Evolutionary conservation across 2,888 invertebrate species (phyloP).

Genomic region (Phragmatobia fuliginosa): DNA sequence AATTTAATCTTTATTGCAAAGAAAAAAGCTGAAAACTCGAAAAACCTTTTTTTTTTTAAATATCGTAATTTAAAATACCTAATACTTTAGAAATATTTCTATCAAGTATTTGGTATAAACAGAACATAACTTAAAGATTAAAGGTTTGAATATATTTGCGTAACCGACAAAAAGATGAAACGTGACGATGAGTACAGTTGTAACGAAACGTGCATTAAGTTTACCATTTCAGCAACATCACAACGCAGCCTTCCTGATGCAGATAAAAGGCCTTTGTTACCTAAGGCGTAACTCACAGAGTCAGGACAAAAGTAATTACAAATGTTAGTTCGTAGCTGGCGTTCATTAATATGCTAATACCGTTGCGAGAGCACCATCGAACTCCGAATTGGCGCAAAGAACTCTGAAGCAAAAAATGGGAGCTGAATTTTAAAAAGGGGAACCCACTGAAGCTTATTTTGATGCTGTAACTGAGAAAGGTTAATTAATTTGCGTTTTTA

Average conservation of each 20-base stretch:
- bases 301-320: slow-evolving; percentile 64
- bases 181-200: slow-evolving; percentile 5
- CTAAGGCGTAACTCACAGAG: slow-evolving; percentile 50
- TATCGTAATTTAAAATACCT: too few relatives aligned
- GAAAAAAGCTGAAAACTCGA: too few relatives aligned
- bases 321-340: slow-evolving; percentile 55
- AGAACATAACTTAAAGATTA: neutral
- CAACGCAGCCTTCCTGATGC: slow-evolving; percentile 22
- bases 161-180: neutral
- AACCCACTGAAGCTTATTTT: slow-evolving; percentile 54
- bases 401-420: slow-evolving; percentile 52
- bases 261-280: slow-evolving; percentile 44
- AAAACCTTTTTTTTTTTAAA: too few relatives aligned
- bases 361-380: slow-evolving; percentile 64
- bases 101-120: too few relatives aligned
- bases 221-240: slow-evolving; percentile 25
- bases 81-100: too few relatives aligned
- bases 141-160: neutral
- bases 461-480: slow-evolving; percentile 56
- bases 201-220: slow-evolving; percentile 27
- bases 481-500: slow-evolving; percentile 60
- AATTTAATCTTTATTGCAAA: too few relatives aligned
- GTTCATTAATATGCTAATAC: slow-evolving; percentile 82
- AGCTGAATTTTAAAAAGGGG: slow-evolving; percentile 58
- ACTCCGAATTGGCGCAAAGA: slow-evolving; percentile 66